Base-by-base conservation (phyloP, 2,888 invertebrate species). In the Blomia tropicalis region DNA sequence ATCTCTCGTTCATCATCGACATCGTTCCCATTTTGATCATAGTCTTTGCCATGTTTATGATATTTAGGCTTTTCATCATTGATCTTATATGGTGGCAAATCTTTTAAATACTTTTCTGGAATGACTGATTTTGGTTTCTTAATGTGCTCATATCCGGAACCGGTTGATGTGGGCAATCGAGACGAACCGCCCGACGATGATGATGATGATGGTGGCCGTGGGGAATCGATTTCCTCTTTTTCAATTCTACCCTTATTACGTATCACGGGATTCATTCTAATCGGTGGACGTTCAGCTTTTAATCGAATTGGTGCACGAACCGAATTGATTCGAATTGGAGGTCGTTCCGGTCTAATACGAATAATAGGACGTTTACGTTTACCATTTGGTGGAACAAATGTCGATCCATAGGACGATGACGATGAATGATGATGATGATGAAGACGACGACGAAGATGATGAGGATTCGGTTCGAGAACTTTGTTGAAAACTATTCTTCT, bases 351-450 rank as follows among this genome's bases (percentile, higher is more conserved):
- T 23, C 23, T 29, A 2, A 56, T 56, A n/a, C 31, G 29, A 3
- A 56, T 56, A 2, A 56, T 30, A 2, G 56, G 56, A 4, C 56
- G 56, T 3, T 17, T 56, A 29, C 56, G 56, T 36, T 56, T 56
- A 3, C 23, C 23, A 31, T 11, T 11, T 56, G 56, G 1, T 14
- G 51, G n/a, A 47, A 11, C 27, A 19, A 11, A 47, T 11, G 11
- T 47, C 23, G 51, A 47, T 11, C 7, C 7, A 14, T 7, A 47
- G 22, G 51, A 47, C 7, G 51, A 47, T 22, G 51, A 47, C 7
- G 51, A 47, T 17, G 41, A 41, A 41, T 41, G 14, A 41, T n/a
- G 41, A 41, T 41, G 41, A 41, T 14, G 41, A 41, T 41, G 41
- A 41, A 41, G 41, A n/a, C n/a, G 14, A 14, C n/a, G 41, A 41